Evolutionary conservation across 2,888 invertebrate species (phyloP).

Genomic region (Linnaemya vulpina): DNA sequence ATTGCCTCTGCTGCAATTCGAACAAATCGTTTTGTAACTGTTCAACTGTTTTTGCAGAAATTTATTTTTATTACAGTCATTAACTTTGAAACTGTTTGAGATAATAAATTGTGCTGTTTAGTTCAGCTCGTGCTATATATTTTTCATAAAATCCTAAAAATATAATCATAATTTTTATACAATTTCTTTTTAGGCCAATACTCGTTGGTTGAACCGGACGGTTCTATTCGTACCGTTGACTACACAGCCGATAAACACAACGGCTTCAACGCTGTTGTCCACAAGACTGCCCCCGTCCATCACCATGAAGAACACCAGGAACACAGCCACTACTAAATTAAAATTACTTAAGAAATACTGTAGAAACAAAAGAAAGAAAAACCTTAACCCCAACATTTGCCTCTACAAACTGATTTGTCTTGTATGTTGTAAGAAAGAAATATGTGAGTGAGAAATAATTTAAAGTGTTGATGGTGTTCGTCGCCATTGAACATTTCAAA

Average conservation of each 20-base stretch:
- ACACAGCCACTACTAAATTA: slow-evolving; percentile 74
- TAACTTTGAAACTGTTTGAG: slow-evolving; percentile 52
- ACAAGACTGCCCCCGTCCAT: slow-evolving; percentile 83
- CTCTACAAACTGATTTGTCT: slow-evolving; percentile 31
- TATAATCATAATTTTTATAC: slow-evolving; percentile 21
- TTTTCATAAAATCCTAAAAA: slow-evolving; percentile 12
- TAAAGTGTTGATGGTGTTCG: background rate
- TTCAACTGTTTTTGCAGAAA: slow-evolving; percentile 9
- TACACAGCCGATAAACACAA: slow-evolving; percentile 83
- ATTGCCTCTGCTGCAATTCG: slow-evolving; percentile 5
- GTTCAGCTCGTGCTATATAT: slow-evolving; percentile 20
- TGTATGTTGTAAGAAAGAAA: slow-evolving; percentile 12
- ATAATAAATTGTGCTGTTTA: slow-evolving; percentile 43
- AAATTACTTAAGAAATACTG: slow-evolving; percentile 60
- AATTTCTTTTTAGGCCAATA: slow-evolving; percentile 83
- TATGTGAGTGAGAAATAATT: slow-evolving; percentile 19
- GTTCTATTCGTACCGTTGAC: slow-evolving; percentile 87
- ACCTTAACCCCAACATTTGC: slow-evolving; percentile 62
- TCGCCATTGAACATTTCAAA: slow-evolving; percentile 32
- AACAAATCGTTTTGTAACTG: slow-evolving; percentile 31
- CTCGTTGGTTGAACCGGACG: slow-evolving; percentile 89
- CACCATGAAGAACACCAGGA: slow-evolving; percentile 78
- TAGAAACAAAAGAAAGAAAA: slow-evolving; percentile 61
- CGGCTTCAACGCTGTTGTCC: slow-evolving; percentile 83
- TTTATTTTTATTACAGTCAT: slow-evolving; percentile 42